Percentiles rank a stretch among this genome's conserved stretches.
Conservation (phyloP, 2,888 invertebrate species). For the Pseudanteris insignis region DNA sequence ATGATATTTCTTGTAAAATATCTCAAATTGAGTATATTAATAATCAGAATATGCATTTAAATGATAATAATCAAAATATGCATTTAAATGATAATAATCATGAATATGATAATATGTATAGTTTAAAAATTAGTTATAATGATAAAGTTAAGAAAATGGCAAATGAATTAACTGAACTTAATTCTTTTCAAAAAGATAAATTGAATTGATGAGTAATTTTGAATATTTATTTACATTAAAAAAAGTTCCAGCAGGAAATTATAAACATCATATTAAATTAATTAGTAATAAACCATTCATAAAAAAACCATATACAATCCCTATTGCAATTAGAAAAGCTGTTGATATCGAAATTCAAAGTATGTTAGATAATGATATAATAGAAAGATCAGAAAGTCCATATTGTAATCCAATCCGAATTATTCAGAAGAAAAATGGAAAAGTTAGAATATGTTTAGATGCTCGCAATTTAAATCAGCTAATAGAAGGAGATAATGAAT, state of each 20-base stretch:
- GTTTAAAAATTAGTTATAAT: background rate
- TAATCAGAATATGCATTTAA: too few relatives aligned
- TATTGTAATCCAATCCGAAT: conserved; percentile 56
- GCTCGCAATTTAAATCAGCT: conserved; percentile 52
- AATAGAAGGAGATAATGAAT: conserved; percentile 52
- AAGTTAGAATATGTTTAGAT: conserved; percentile 54
- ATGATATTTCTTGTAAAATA: too few relatives aligned
- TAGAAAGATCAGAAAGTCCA: conserved; percentile 50
- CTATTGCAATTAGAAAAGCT: conserved; percentile 46
- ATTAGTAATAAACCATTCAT: conserved; percentile 45
- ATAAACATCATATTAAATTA: conserved; percentile 47
- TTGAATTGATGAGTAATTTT: conserved; percentile 1
- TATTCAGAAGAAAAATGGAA: conserved; percentile 52
- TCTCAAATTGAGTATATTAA: too few relatives aligned
- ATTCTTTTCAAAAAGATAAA: background rate
- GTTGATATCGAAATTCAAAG: conserved; percentile 50
- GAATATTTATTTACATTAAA: conserved; percentile 6
- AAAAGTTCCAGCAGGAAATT: conserved; percentile 8
- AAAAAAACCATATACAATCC: conserved; percentile 49
- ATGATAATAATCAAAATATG: too few relatives aligned
- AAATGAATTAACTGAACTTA: background rate
- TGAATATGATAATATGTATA: too few relatives aligned
- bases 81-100: too few relatives aligned
- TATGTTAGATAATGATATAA: conserved; percentile 52
- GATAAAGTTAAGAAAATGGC: conserved; percentile 1